Conservation (phyloP, 2,888 invertebrate species). For the Vannuccia rotundouncinata region DNA sequence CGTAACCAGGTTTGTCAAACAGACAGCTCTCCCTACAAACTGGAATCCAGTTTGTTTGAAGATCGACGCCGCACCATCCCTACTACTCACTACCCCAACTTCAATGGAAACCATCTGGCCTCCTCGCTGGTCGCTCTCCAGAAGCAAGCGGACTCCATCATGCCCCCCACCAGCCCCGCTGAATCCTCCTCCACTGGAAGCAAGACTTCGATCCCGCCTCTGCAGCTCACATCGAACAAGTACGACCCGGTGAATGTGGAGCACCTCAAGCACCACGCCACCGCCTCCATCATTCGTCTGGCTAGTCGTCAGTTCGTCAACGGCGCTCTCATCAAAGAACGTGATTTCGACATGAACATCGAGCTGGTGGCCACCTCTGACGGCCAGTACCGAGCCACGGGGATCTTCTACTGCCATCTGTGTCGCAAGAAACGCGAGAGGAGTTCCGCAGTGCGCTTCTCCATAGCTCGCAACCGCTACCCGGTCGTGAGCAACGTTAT, state of each 20-base stretch:
- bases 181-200: slow-evolving; percentile 1
- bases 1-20: background rate
- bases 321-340: slow-evolving; percentile 31
- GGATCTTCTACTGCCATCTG: slow-evolving; percentile 37
- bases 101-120: background rate
- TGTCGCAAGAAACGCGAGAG: slow-evolving; percentile 36
- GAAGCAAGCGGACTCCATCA: slow-evolving; percentile 7
- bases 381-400: slow-evolving; percentile 35
- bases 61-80: background rate
- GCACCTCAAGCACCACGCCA: slow-evolving; percentile 34
- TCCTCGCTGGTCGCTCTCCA: background rate
- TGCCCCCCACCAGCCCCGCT: slow-evolving; percentile 4
- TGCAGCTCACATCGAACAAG: background rate
- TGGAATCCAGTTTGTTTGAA: background rate
- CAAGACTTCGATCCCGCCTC: background rate
- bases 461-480: slow-evolving; percentile 37
- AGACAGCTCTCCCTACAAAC: background rate
- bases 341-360: slow-evolving; percentile 37
- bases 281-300: slow-evolving; percentile 34
- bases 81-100: background rate
- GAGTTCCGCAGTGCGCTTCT: slow-evolving; percentile 37
- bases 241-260: slow-evolving; percentile 31
- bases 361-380: slow-evolving; percentile 30
- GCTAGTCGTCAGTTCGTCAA: slow-evolving; percentile 35
- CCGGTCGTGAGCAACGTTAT: slow-evolving; percentile 38